Evolutionary conservation across 2,797 vertebrate genomes (phyloP).

Genomic region (Pogoniulus pusillus): DNA sequence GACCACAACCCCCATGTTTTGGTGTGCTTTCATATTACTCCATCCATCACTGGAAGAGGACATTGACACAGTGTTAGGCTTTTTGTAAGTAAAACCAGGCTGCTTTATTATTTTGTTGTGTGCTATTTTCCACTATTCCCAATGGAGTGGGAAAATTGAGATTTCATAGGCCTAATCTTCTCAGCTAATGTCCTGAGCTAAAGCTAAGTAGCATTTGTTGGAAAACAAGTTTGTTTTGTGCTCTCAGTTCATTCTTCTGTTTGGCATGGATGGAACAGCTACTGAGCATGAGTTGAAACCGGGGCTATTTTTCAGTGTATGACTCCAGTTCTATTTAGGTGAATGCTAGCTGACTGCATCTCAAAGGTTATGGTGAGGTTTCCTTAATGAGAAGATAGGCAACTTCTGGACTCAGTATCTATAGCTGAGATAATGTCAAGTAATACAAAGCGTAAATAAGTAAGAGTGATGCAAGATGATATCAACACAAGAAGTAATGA

Average conservation of each 20-base stretch:
- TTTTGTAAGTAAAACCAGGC: conserved; percentile 46
- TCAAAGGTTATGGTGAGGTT: neutral
- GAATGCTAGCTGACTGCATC: neutral
- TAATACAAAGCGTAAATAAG: neutral
- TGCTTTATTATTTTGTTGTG: conserved; percentile 57
- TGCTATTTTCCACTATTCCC: conserved; percentile 47
- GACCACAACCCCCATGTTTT: neutral
- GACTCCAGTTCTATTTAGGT: neutral
- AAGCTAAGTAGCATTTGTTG: conserved; percentile 18
- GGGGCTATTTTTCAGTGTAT: neutral
- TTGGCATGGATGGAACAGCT: neutral
- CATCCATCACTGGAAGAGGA: conserved; percentile 55
- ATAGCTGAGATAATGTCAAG: neutral
- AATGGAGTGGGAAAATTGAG: conserved; percentile 38
- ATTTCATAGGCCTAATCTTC: conserved; percentile 59
- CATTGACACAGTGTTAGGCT: conserved; percentile 38
- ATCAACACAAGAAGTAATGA: neutral
- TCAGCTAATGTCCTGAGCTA: conserved; percentile 46
- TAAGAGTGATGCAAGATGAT: neutral
- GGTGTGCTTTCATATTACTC: conserved; percentile 42
- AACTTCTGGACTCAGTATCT: accelerated
- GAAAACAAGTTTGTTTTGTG: conserved; percentile 20
- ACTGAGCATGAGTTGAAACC: neutral
- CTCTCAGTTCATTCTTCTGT: conserved; percentile 6
- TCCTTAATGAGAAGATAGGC: neutral